Percentiles rank a stretch among this genome's conserved stretches.
Conservation (phyloP, 1,140 invertebrate species). For the Bombus breviceps region DNA sequence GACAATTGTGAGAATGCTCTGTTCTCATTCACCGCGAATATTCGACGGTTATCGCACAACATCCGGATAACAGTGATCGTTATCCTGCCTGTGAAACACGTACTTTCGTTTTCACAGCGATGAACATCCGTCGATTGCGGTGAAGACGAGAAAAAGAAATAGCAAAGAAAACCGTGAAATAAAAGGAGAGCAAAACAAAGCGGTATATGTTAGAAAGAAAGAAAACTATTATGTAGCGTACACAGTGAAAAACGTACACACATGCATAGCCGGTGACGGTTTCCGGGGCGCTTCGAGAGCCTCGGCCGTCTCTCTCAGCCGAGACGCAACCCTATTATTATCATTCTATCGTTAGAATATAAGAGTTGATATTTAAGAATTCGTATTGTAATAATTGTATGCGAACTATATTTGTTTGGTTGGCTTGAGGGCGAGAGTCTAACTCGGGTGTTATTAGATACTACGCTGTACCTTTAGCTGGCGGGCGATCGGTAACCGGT, state of each 20-base stretch:
- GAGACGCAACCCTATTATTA: conserved; percentile 66
- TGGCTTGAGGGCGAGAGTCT: conserved; percentile 83
- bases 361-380: conserved; percentile 83
- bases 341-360: conserved; percentile 81
- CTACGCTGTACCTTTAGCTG: conserved; percentile 83
- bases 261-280: background rate
- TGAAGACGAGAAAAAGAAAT: background rate
- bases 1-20: background rate
- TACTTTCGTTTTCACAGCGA: background rate
- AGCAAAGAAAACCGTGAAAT: background rate
- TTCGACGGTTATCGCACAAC: background rate
- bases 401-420: conserved; percentile 82
- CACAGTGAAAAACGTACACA: background rate
- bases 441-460: conserved; percentile 83
- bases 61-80: background rate
- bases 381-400: conserved; percentile 82
- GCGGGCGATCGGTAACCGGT: conserved; percentile 64
- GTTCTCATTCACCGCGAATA: background rate
- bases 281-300: too few species aligned
- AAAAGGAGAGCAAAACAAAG: background rate
- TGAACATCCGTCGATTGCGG: background rate
- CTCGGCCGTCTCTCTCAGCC: conserved; percentile 14
- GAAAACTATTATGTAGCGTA: conserved; percentile 22
- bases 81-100: background rate
- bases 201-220: conserved; percentile 28